These are phyloP conservation scores for Otolemur garnettii DNA, from an alignment of 2,113 vertebrate genomes.

Conservation along the genomic window DNA sequence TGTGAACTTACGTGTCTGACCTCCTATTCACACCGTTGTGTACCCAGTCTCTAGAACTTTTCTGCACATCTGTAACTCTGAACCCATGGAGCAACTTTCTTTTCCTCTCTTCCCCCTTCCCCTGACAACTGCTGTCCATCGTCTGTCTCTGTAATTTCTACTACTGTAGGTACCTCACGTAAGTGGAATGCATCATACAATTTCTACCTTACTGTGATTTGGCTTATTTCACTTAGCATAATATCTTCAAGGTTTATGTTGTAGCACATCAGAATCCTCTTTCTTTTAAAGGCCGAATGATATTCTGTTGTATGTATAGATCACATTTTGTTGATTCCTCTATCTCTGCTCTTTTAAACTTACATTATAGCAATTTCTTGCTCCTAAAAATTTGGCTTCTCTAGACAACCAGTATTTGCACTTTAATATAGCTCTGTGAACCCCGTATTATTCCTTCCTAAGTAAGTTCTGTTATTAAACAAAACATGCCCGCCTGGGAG, in stretches of 20 bases:
- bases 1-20: too few species aligned
- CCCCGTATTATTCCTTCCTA: not conserved
- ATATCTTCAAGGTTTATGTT: not conserved
- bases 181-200: not conserved
- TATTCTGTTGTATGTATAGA: not conserved
- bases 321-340: not conserved
- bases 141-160: not conserved
- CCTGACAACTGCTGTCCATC: not conserved
- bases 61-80: not conserved
- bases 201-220: not conserved
- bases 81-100: not conserved
- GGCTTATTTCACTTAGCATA: not conserved
- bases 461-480: not conserved
- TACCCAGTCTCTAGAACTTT: not conserved
- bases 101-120: too few species aligned
- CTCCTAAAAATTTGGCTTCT: not conserved
- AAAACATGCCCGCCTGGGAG: not conserved
- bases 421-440: not conserved
- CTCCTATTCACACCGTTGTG: not conserved
- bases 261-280: not conserved
- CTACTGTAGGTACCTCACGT: not conserved
- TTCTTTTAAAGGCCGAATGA: not conserved
- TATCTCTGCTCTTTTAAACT: not conserved
- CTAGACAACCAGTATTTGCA: not conserved
- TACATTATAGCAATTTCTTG: not conserved